These are phyloP conservation scores for Apodemus agrarius DNA, from an alignment of 2,797 vertebrate genomes.

Conservation along the genomic window DNA sequence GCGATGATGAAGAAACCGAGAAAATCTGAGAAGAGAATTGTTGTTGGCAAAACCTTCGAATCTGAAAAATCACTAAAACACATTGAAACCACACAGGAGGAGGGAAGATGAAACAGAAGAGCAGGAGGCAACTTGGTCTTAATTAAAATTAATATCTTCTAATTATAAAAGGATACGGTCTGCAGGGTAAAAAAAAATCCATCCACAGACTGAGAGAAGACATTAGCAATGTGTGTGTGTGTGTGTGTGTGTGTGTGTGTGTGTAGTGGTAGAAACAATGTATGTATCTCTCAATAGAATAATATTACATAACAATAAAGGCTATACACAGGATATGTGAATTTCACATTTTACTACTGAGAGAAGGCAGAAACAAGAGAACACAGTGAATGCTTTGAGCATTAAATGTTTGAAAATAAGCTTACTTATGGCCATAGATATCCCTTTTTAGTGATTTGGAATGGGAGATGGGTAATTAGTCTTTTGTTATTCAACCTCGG, in stretches of 20 bases:
- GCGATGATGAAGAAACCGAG: background rate
- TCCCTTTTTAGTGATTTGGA: background rate
- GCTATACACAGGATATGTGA: background rate
- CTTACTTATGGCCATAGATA: background rate
- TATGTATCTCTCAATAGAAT: background rate
- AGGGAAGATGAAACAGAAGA: background rate
- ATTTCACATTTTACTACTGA: background rate
- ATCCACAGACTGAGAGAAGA: background rate
- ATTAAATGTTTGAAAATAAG: background rate
- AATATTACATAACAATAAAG: background rate
- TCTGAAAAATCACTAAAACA: background rate
- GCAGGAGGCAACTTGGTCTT: background rate
- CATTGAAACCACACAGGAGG: background rate
- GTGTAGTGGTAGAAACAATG: background rate
- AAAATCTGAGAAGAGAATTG: background rate
- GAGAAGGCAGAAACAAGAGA: background rate
- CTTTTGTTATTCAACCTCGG: background rate
- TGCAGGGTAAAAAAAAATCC: background rate
- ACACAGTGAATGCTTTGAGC: background rate
- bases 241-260: too few relatives aligned
- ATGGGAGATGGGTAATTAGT: background rate
- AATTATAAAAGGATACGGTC: background rate
- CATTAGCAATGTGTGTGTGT: background rate
- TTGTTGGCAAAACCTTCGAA: background rate
- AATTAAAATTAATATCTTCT: conserved; percentile 13